Evolutionary conservation across 2,797 vertebrate genomes (phyloP), one percentile per base, ranked within the genome.

Genomic region (Rhinoraja longicauda): DNA sequence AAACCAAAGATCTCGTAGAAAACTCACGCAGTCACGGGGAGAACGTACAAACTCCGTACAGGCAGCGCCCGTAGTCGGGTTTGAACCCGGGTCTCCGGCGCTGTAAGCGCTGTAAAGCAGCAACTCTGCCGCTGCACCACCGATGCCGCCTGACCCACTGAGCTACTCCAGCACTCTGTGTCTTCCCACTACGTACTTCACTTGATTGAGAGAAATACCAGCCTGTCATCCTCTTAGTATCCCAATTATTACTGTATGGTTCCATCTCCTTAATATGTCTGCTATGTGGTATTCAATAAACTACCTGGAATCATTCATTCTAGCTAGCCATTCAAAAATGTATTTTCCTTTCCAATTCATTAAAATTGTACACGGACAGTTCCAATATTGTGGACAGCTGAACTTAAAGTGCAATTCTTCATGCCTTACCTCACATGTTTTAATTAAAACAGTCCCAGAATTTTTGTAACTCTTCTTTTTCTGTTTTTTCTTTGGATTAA

Each of bases 391-490:
- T 64, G 17, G 7, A 17, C 21, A 67, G 19, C n/a, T 67, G 2
- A 67, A n/a, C 59, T n/a, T 67, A 73, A 73, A 73, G 73, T 24
- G 24, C 24, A 73, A 5, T 10, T 19, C 19, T 72, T 32, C 2
- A 62, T 9, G 21, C 39, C 45, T 9, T 77, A 93, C 93, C 93
- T 90, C 36, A 76, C 86, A 93, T 29, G 39, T n/a, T 76, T 92
- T 92, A 62, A 93, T 86, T 32, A 45, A 45, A 64, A 93, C 70
- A 86, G 73, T 77, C 15, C 93, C 93, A 15, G 93, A 93, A 90
- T 90, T 90, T 76, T 93, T 93, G 73, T 93, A 93, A 76, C n/a
- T 86, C 36, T 92, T 93, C 36, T 93, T 93, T 26, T 93, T 93
- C 93, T 76, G 72, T 9, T 93, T 92, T 90, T 90, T 93, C 93